Evolutionary conservation across 2,113 vertebrate species (phyloP), one percentile per base, ranked within the genome.

Genomic region (Chlorocebus sabaeus): DNA sequence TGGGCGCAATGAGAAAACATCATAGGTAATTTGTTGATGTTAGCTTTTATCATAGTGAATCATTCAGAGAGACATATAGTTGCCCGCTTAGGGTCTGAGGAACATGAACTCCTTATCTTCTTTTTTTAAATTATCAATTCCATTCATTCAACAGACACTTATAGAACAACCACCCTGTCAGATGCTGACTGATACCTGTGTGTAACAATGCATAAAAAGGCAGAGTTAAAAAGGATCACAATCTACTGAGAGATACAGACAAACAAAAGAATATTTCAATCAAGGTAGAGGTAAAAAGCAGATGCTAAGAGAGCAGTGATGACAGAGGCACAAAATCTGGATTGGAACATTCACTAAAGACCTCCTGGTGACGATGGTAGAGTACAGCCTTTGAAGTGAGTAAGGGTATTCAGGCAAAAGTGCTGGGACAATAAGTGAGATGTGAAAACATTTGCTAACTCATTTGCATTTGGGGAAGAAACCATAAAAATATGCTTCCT

Each of bases 41-140:
- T 6, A 22, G 1, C 35, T 85, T 17, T 45, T 94, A 27, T 64
- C 57, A 38, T 8, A 35, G 20, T 76, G 57, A 87, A 12, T 25
- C 13, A 13, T 57, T 4, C 14, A 73, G 32, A 72, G 35, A 64
- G 13, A 70, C 11, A 52, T 8, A 48, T 16, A 8, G 5, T 80
- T 13, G 40, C 2, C 10, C 61, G 32, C 8, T 78, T 87, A 88
- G 20, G 32, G 10, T 82, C 3, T 18, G 27, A 85, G 30, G 50
- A 43, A 30, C 5, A 7, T 2, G 2, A 83, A 23, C 0, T 61
- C 67, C 6, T 1, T 61, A 13, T 70, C 1, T 35, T 73, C 27
- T 94, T 50, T 82, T 30, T 57, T 64, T 89, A 80, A 48, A 17
- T 48, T 12, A 78, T 38, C 6, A 27, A 27, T 57, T 92, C 2